Base-by-base conservation (phyloP, 2,113 vertebrate species). In the Choloepus hoffmanni region DNA sequence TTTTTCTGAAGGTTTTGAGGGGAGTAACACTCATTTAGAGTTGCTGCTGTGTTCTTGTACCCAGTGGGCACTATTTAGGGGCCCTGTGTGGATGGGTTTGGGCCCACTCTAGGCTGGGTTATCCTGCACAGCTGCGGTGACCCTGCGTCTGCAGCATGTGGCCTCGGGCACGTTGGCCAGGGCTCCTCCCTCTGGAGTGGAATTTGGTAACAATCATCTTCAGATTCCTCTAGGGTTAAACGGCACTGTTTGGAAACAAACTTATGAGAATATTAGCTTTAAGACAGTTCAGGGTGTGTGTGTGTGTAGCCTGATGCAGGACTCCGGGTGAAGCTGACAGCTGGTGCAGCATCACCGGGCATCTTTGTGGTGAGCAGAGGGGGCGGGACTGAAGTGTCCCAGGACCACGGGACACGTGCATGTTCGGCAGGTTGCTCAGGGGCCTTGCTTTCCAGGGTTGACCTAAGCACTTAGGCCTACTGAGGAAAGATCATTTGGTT, bases 401-500 rank as follows among this genome's bases (percentile, higher is more conserved):
- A 5, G 58, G 58, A 45, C 43, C 43, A 45, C 7, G 43, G 43
- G 43, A 45, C 43, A 45, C 43, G 43, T 4, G 43, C 43, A 97
- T 96, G 97, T 90, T 87, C 96, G 73, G 96, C 73, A 92, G 23
- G 19, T 79, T 67, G 90, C 92, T 94, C 5, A 95, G 36, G 82
- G 82, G 91, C 91, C 95, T 87, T 92, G 96, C 94, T 96, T 97
- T 94, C 89, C 33, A 60, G 79, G 92, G 84, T 89, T 98, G 98
- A 98, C 97, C 96, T 1, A 90, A 98, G 97, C 98, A 90, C 92
- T 48, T 67, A 86, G 72, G 74, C 89, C 89, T 0, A 24, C 62
- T 62, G 83, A 92, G 85, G 95, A 97, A 96, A 97, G 97, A 90
- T 95, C 93, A 92, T 98, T 97, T 91, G 88, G 95, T 82, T 95